Percentiles rank a stretch among this genome's conserved stretches.
Conservation (phyloP, 2,797 vertebrate genomes). For the Clangula hyemalis region DNA sequence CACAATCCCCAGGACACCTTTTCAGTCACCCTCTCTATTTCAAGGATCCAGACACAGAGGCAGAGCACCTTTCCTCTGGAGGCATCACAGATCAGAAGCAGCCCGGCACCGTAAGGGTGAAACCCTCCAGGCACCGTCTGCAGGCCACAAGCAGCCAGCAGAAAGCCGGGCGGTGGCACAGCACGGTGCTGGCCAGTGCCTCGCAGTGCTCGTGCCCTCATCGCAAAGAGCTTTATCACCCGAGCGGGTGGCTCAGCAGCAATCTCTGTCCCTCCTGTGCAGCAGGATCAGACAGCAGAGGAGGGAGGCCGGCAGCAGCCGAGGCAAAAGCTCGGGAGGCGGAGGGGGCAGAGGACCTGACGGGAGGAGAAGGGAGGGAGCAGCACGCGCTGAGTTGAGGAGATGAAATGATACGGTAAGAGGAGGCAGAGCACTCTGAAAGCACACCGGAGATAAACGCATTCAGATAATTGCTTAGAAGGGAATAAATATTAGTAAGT, state of each 20-base stretch:
- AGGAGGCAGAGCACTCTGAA: slow-evolving; percentile 25
- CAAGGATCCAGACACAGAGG: background rate
- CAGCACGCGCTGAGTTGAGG: background rate
- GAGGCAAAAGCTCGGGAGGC: background rate
- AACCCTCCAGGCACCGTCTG: background rate
- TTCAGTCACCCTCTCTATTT: background rate
- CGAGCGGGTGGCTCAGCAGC: background rate
- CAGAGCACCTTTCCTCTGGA: background rate
- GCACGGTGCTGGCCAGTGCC: background rate
- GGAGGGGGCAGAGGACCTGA: background rate
- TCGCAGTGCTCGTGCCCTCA: background rate
- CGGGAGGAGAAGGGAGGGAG: background rate
- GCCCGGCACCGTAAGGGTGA: slow-evolving; percentile 38
- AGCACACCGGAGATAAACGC: slow-evolving; percentile 14
- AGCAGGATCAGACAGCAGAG: background rate
- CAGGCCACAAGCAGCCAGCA: slow-evolving; percentile 15
- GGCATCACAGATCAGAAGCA: slow-evolving; percentile 14
- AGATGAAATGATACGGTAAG: background rate
- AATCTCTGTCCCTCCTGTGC: background rate
- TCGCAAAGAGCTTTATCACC: background rate
- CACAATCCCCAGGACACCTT: background rate
- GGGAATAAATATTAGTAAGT: slow-evolving; percentile 58
- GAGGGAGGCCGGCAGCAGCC: background rate
- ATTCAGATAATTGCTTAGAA: slow-evolving; percentile 43
- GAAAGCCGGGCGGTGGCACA: background rate